Conservation (phyloP, 2,113 vertebrate genomes). For the Chionodraco myersi region DNA sequence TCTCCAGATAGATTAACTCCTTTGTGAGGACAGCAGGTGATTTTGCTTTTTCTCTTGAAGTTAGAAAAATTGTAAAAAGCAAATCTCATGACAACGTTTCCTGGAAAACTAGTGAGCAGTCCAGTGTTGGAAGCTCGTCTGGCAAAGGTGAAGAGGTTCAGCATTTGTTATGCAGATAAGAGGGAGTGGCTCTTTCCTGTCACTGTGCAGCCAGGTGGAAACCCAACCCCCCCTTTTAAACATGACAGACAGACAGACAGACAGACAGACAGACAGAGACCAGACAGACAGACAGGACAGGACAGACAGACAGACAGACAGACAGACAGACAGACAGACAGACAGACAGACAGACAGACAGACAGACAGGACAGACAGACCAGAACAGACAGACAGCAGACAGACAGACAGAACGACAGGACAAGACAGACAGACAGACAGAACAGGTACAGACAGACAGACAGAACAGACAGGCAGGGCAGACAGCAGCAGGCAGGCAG, state of each 20-base stretch:
- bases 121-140: conserved; percentile 8
- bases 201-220: conserved; percentile 51
- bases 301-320: background rate
- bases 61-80: background rate
- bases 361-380: conserved; percentile 36
- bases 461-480: background rate
- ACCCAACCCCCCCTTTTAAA: conserved; percentile 51
- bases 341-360: conserved; percentile 35
- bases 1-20: too few relatives aligned
- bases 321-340: background rate
- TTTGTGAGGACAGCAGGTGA: background rate
- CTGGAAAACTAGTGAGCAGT: background rate
- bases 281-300: too few relatives aligned
- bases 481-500: too few relatives aligned
- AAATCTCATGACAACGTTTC: background rate
- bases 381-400: background rate
- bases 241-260: conserved; percentile 24
- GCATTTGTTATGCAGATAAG: conserved; percentile 4
- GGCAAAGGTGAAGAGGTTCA: conserved; percentile 33
- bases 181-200: conserved; percentile 38
- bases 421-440: conserved; percentile 16
- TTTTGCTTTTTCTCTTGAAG: too few relatives aligned
- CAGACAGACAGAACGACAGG: conserved; percentile 36
- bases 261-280: background rate
- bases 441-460: conserved; percentile 17